Evolutionary conservation across 2,888 invertebrate genomes (phyloP).

Genomic region (Isoperla grammatica): DNA sequence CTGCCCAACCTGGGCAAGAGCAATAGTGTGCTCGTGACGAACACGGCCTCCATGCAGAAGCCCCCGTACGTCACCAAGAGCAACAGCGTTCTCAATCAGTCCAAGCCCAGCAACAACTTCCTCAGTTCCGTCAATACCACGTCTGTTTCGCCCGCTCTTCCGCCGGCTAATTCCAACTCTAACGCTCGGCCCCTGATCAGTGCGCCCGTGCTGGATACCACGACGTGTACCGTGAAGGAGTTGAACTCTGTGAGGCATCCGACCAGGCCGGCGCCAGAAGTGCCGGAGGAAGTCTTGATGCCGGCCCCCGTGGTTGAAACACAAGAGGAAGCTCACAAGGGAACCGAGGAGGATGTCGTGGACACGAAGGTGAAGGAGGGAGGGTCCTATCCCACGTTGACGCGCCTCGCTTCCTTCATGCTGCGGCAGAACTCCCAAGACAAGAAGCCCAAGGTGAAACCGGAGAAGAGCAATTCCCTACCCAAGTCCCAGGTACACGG

Average conservation of each 20-base stretch:
- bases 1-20: constrained; percentile 13
- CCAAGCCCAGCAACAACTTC: neutral
- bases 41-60: neutral
- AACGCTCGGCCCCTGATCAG: constrained; percentile 67
- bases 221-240: constrained; percentile 73
- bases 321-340: neutral
- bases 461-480: constrained; percentile 51
- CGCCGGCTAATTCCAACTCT: constrained; percentile 50
- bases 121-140: constrained; percentile 35
- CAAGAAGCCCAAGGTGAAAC: constrained; percentile 46
- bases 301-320: neutral
- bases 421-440: constrained; percentile 37
- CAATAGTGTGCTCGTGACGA: neutral
- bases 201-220: constrained; percentile 72
- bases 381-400: constrained; percentile 52
- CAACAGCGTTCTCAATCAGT: constrained; percentile 45
- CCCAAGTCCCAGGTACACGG: constrained; percentile 53
- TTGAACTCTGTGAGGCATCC: constrained; percentile 45
- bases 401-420: constrained; percentile 67
- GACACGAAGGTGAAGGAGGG: constrained; percentile 51
- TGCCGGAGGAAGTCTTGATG: constrained; percentile 40
- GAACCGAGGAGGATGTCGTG: constrained; percentile 44
- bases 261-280: constrained; percentile 52
- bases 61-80: constrained; percentile 38
- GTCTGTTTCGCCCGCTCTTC: constrained; percentile 50